phyloP scores from a whole-genome alignment of 2,888 invertebrate genomes.

The Amphimallon solstitiale region DNA sequence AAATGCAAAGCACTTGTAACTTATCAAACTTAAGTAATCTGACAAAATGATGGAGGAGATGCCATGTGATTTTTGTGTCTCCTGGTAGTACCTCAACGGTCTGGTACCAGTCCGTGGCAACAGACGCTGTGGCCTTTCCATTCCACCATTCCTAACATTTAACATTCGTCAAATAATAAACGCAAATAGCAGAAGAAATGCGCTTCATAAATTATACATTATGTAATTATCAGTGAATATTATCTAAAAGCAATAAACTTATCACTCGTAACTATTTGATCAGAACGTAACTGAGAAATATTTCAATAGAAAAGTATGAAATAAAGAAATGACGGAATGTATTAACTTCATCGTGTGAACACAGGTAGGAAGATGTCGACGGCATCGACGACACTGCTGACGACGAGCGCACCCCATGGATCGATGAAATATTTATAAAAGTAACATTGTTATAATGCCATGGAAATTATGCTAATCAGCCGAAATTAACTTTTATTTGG shows the following conservation, averaged over 20 bases:
- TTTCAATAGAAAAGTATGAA: not conserved
- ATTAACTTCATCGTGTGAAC: conserved; percentile 13
- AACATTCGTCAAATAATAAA: not conserved
- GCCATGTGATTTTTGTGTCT: conserved; percentile 36
- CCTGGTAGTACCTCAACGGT: conserved; percentile 33
- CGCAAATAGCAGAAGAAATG: too few species aligned
- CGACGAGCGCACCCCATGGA: not conserved
- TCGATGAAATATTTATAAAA: conserved; percentile 30
- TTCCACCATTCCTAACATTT: not conserved
- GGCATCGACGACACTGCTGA: not conserved
- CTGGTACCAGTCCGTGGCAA: conserved; percentile 40
- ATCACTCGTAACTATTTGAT: too few species aligned
- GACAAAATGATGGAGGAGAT: conserved; percentile 45
- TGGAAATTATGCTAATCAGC: conserved; percentile 30
- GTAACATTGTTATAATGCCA: conserved; percentile 22
- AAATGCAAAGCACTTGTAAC: conserved; percentile 35
- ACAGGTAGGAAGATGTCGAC: conserved; percentile 12
- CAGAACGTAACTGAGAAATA: not conserved
- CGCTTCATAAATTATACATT: too few species aligned
- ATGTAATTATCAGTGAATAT: not conserved
- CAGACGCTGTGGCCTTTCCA: not conserved
- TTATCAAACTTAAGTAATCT: conserved; percentile 41
- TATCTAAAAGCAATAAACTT: too few species aligned
- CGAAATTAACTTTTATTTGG: conserved; percentile 25
- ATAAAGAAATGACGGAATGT: not conserved